These are phyloP conservation scores for Drosophila littoralis DNA, from an alignment of 1,140 invertebrate species.

Conservation along the genomic window DNA sequence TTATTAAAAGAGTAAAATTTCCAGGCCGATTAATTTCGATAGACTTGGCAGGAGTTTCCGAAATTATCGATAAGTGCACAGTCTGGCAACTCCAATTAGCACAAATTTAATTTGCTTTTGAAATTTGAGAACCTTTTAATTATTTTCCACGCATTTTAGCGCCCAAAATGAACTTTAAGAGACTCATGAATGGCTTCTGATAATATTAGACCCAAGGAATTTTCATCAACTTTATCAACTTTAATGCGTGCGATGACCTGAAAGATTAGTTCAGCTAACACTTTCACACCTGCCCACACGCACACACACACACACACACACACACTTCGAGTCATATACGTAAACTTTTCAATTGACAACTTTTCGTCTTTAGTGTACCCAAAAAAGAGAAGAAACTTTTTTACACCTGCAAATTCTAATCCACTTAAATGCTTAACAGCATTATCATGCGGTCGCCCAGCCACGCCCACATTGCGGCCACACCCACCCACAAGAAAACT, in stretches of 20 bases:
- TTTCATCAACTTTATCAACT: slow-evolving; percentile 34
- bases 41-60: too few species aligned
- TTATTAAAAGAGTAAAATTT: too few species aligned
- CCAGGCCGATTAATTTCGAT: too few species aligned
- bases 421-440: slow-evolving; percentile 80
- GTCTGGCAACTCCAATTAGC: neutral
- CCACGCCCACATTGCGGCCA: slow-evolving; percentile 38
- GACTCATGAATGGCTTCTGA: slow-evolving; percentile 26
- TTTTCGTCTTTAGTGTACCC: slow-evolving; percentile 48
- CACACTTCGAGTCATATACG: slow-evolving; percentile 3
- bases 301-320: slow-evolving; percentile 24
- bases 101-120: neutral
- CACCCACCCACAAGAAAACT: slow-evolving; percentile 20
- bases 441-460: slow-evolving; percentile 63
- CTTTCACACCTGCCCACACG: slow-evolving; percentile 18
- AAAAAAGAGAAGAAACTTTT: slow-evolving; percentile 32
- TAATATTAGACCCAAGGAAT: slow-evolving; percentile 8
- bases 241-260: slow-evolving; percentile 61
- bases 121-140: slow-evolving; percentile 6
- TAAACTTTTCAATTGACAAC: slow-evolving; percentile 78
- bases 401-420: slow-evolving; percentile 76
- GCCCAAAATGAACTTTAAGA: slow-evolving; percentile 9
- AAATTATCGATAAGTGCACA: neutral
- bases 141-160: neutral
- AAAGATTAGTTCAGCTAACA: slow-evolving; percentile 53